Percentiles rank a stretch among this genome's conserved stretches.
Evolutionary conservation across 1,140 invertebrate genomes (phyloP).

Genomic region (Sminthurides bifidus): DNA sequence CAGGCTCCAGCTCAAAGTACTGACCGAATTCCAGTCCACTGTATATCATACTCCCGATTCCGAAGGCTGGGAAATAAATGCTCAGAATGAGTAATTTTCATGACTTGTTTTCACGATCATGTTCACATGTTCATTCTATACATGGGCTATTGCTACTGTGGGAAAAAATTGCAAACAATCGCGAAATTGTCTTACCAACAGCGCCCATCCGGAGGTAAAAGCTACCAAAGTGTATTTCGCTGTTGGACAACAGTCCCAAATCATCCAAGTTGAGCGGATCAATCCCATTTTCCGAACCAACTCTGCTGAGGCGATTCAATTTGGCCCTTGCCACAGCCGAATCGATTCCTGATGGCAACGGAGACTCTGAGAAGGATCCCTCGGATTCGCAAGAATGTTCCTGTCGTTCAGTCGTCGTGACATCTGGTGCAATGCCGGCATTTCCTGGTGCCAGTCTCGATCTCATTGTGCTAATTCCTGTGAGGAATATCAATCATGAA

Average conservation of each 20-base stretch:
- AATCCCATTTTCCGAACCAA: not conserved
- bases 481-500: not conserved
- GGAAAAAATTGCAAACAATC: not conserved
- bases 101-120: not conserved
- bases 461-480: slow-evolving; percentile 28
- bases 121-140: not conserved
- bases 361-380: slow-evolving; percentile 16
- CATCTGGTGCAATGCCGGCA: slow-evolving; percentile 13
- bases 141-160: not conserved
- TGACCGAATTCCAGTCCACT: slow-evolving; percentile 51
- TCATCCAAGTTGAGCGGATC: not conserved
- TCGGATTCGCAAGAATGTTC: slow-evolving; percentile 11
- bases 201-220: slow-evolving; percentile 71
- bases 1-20: slow-evolving; percentile 41
- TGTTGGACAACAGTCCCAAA: slow-evolving; percentile 9
- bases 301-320: not conserved
- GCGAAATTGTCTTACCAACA: slow-evolving; percentile 44
- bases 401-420: slow-evolving; percentile 5
- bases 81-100: not conserved
- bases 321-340: not conserved
- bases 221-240: slow-evolving; percentile 39
- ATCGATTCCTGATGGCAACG: slow-evolving; percentile 9
- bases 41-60: slow-evolving; percentile 53
- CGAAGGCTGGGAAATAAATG: slow-evolving; percentile 41
- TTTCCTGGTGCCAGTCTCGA: slow-evolving; percentile 13